Percentiles rank a stretch among this genome's conserved stretches.
phyloP scores from a whole-genome alignment of 2,797 vertebrate species.

The Odontamblyopus rebecca region DNA sequence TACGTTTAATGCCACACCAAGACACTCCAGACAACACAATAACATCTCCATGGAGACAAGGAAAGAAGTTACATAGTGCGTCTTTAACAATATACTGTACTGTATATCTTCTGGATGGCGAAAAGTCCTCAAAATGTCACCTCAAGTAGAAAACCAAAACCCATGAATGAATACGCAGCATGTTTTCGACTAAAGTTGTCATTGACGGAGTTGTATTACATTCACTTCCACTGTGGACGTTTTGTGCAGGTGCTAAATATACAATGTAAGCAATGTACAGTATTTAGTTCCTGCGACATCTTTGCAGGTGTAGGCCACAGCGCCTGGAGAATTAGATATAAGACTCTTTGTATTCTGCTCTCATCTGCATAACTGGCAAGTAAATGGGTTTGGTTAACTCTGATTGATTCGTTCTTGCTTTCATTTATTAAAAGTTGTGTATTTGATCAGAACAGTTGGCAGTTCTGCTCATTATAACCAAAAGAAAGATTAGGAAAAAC shows the following conservation, averaged over 20 bases:
- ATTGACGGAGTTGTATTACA: conserved; percentile 35
- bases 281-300: conserved; percentile 26
- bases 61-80: no score
- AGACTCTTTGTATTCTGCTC: neutral
- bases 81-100: no score
- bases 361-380: neutral
- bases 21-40: no score
- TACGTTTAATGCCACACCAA: no score
- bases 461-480: neutral
- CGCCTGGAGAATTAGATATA: conserved; percentile 2
- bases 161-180: neutral
- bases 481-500: conserved; percentile 9
- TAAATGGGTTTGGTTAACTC: neutral
- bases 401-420: neutral
- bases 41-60: no score
- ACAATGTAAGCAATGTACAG: conserved; percentile 14
- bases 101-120: no score
- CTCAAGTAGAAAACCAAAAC: neutral
- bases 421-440: conserved; percentile 3
- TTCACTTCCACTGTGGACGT: conserved; percentile 27
- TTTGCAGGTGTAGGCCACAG: conserved; percentile 23
- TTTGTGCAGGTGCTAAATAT: conserved; percentile 13
- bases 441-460: conserved; percentile 11
- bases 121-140: neutral
- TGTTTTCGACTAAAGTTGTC: neutral